Conservation (phyloP, 2,888 invertebrate genomes). For the Hypsopygia costalis region DNA sequence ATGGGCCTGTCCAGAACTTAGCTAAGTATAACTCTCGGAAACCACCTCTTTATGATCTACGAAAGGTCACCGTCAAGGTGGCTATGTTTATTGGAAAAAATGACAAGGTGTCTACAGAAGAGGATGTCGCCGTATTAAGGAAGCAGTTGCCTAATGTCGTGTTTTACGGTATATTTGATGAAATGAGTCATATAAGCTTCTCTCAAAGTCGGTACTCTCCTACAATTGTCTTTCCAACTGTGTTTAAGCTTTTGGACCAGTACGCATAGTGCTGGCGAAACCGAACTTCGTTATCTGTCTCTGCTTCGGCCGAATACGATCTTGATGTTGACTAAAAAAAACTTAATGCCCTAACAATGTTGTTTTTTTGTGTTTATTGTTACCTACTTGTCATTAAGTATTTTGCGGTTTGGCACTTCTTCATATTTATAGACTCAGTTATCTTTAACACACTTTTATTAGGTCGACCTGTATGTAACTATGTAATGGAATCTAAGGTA, state of each 20-base stretch:
- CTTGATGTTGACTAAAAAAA: no score
- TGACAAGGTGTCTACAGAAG: not conserved
- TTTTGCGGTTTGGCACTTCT: no score
- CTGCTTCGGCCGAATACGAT: no score
- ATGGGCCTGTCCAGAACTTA: constrained; percentile 19
- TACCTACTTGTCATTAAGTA: no score
- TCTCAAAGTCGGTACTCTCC: not conserved
- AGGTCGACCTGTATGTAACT: no score
- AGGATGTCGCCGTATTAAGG: not conserved
- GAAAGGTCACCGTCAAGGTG: not conserved
- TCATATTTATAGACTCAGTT: no score
- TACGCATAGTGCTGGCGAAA: no score
- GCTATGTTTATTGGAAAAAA: not conserved
- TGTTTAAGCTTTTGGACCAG: not conserved
- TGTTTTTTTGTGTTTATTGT: no score
- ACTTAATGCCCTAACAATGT: no score
- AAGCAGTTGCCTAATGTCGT: not conserved
- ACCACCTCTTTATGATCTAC: not conserved
- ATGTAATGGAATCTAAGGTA: no score
- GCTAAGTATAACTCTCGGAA: not conserved
- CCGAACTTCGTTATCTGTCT: no score
- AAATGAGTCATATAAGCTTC: not conserved
- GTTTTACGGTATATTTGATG: not conserved
- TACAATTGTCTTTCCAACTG: not conserved
- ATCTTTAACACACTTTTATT: no score